Conservation (phyloP, 2,888 invertebrate genomes). For the Ichneumon xanthorius region DNA sequence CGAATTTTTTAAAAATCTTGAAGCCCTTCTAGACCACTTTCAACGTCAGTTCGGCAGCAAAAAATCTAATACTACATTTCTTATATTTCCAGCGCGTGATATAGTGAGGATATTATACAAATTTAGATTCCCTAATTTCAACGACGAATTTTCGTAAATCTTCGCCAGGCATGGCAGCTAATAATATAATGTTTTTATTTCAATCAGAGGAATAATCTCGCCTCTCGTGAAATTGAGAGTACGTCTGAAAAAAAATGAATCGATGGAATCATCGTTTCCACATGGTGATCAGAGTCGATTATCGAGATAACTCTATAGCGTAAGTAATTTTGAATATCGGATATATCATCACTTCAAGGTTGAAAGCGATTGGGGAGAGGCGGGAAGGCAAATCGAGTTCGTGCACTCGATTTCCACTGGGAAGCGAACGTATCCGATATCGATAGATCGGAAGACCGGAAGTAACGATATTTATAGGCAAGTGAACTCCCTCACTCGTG, state of each 20-base stretch:
- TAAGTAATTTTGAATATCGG: slow-evolving; percentile 34
- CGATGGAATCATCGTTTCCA: slow-evolving; percentile 6
- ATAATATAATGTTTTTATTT: background rate
- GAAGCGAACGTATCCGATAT: slow-evolving; percentile 61
- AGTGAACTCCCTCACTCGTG: slow-evolving; percentile 42
- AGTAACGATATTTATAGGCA: slow-evolving; percentile 62
- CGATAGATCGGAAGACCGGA: slow-evolving; percentile 57
- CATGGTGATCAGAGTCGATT: slow-evolving; percentile 4
- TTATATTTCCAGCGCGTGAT: background rate
- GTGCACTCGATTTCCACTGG: slow-evolving; percentile 62
- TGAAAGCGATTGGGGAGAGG: slow-evolving; percentile 7
- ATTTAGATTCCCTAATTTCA: background rate
- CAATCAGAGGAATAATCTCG: background rate
- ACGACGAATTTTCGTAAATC: background rate
- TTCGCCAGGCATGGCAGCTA: background rate
- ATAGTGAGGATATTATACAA: background rate
- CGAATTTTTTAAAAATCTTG: background rate
- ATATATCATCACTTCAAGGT: slow-evolving; percentile 3
- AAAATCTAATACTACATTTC: background rate
- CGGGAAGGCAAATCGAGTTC: slow-evolving; percentile 57
- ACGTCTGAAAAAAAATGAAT: background rate
- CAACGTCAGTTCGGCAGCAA: too few species aligned
- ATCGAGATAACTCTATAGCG: slow-evolving; percentile 23
- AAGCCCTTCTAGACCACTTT: too few species aligned
- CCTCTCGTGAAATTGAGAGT: background rate